Percentiles rank a stretch among this genome's conserved stretches.
Evolutionary conservation across 2,888 invertebrate species (phyloP).

Genomic region (Villa cingulata): DNA sequence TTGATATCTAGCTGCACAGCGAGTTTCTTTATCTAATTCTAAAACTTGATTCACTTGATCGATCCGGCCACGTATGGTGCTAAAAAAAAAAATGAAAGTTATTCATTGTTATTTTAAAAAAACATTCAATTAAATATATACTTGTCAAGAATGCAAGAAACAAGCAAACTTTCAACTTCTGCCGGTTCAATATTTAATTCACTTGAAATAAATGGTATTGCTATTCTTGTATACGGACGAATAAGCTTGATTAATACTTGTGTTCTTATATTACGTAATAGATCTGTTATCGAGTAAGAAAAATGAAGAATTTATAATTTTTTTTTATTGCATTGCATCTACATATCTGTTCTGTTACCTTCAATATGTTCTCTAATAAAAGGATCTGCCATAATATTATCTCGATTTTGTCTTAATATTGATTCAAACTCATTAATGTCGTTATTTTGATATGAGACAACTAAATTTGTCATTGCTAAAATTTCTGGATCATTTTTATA

Average conservation of each 20-base stretch:
- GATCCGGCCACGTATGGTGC: slow-evolving; percentile 74
- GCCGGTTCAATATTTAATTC: slow-evolving; percentile 84
- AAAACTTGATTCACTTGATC: slow-evolving; percentile 92
- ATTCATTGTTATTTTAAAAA: background rate
- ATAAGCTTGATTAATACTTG: slow-evolving; percentile 95
- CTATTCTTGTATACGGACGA: slow-evolving; percentile 94
- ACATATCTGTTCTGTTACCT: slow-evolving; percentile 35
- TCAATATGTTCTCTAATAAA: slow-evolving; percentile 99
- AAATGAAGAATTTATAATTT: background rate
- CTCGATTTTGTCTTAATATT: slow-evolving; percentile 83
- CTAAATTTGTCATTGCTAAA: slow-evolving; percentile 96
- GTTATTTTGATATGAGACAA: slow-evolving; percentile 93
- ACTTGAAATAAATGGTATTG: slow-evolving; percentile 94
- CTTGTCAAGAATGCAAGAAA: slow-evolving; percentile 96
- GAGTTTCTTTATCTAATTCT: slow-evolving; percentile 66
- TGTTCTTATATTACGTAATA: slow-evolving; percentile 88
- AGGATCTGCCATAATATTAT: slow-evolving; percentile 98
- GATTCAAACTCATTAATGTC: slow-evolving; percentile 97
- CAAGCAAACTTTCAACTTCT: slow-evolving; percentile 91
- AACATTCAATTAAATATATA: slow-evolving; percentile 38
- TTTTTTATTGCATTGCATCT: no score
- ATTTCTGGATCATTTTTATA: slow-evolving; percentile 99
- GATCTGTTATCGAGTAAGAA: slow-evolving; percentile 41
- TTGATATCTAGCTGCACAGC: slow-evolving; percentile 73
- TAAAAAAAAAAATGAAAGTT: slow-evolving; percentile 27